phyloP scores from a whole-genome alignment of 1,140 invertebrate species.

The Drosophila murphyi region DNA sequence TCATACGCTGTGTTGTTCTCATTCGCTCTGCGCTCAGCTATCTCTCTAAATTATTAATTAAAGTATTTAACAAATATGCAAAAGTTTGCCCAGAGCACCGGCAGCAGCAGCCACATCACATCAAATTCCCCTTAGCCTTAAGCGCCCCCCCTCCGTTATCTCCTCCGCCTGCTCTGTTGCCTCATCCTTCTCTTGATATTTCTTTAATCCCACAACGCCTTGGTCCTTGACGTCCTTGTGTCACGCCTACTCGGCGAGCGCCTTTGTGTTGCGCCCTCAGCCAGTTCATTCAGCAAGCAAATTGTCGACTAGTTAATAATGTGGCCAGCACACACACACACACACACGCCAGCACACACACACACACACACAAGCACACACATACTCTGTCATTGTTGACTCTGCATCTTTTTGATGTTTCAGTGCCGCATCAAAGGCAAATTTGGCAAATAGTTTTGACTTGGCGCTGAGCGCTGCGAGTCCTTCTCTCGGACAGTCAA shows the following conservation, averaged over 20 bases:
- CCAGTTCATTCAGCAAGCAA: conserved; percentile 62
- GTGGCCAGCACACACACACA: conserved; percentile 45
- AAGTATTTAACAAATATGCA: conserved; percentile 81
- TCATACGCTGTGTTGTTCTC: neutral
- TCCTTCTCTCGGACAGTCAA: neutral
- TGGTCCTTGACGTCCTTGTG: conserved; percentile 18
- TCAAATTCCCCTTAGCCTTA: neutral
- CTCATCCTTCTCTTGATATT: neutral
- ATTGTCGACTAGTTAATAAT: conserved; percentile 71
- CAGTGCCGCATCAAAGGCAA: conserved; percentile 66
- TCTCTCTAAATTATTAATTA: conserved; percentile 78
- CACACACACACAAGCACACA: neutral
- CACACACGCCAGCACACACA: neutral
- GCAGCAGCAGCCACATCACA: conserved; percentile 40
- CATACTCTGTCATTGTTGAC: conserved; percentile 52
- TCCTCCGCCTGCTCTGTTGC: neutral
- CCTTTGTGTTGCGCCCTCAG: conserved; percentile 33
- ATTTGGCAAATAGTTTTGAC: conserved; percentile 63
- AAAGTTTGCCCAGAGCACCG: conserved; percentile 63
- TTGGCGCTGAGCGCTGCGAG: neutral
- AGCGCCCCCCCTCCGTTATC: conserved; percentile 1
- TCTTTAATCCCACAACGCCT: conserved; percentile 9
- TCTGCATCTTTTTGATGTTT: conserved; percentile 75
- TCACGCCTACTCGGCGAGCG: conserved; percentile 35
- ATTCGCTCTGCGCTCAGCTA: conserved; percentile 28